phyloP scores from a whole-genome alignment of 2,888 invertebrate species.

The Amphiduros pacificus region DNA sequence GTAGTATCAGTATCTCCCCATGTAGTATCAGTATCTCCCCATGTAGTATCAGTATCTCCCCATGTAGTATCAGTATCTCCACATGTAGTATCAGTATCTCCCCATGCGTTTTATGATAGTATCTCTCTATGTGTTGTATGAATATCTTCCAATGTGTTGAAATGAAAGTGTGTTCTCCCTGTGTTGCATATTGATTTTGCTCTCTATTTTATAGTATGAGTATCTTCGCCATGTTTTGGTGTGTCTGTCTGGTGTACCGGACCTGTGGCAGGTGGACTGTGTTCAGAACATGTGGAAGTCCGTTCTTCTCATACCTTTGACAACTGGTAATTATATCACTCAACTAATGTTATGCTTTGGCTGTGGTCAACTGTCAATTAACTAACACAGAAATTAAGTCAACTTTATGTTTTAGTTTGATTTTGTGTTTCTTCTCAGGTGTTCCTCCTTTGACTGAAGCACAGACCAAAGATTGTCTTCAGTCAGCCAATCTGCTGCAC shows the following conservation, averaged over 20 bases:
- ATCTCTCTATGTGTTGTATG: too few relatives aligned
- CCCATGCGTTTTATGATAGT: too few relatives aligned
- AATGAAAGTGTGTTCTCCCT: too few relatives aligned
- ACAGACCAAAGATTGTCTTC: constrained; percentile 37
- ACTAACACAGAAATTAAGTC: neutral
- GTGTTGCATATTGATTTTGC: too few relatives aligned
- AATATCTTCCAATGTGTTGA: too few relatives aligned
- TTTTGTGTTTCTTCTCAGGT: constrained; percentile 31
- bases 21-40: too few relatives aligned
- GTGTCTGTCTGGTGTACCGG: constrained; percentile 35
- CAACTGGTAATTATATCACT: constrained; percentile 1
- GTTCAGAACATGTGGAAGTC: constrained; percentile 41
- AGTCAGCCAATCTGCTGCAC: constrained; percentile 39
- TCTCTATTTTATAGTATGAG: constrained; percentile 30
- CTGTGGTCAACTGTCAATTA: neutral
- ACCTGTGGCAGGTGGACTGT: constrained; percentile 38
- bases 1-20: too few relatives aligned
- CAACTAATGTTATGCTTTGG: neutral
- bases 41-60: too few relatives aligned
- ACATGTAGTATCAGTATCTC: too few relatives aligned
- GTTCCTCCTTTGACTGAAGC: constrained; percentile 36
- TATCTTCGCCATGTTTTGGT: constrained; percentile 40
- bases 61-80: too few relatives aligned
- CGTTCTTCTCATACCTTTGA: constrained; percentile 29
- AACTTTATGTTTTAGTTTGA: neutral